These are phyloP conservation scores for Coptodon bakossiorum DNA, from an alignment of 2,113 vertebrate genomes.

Conservation along the genomic window DNA sequence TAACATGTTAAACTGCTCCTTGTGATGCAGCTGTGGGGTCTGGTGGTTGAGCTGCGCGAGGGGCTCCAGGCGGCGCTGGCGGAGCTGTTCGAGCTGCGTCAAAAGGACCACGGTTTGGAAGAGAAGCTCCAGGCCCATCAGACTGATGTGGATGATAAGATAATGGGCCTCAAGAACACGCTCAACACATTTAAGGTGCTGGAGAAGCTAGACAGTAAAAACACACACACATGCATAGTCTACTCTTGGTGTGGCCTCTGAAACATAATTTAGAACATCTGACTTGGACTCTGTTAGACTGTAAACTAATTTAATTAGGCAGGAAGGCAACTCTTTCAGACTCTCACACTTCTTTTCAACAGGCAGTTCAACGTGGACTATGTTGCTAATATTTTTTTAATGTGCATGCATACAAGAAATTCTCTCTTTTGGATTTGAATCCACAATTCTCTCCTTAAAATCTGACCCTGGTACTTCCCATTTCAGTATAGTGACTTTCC, in stretches of 20 bases:
- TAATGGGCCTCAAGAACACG: slow-evolving; percentile 89
- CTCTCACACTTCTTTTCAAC: background rate
- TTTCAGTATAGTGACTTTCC: background rate
- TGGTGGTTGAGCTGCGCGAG: slow-evolving; percentile 87
- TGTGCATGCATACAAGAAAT: background rate
- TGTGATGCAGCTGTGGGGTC: slow-evolving; percentile 78
- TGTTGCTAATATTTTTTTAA: background rate
- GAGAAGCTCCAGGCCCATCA: slow-evolving; percentile 84
- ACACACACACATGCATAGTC: background rate
- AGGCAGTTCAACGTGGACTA: background rate
- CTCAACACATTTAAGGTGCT: slow-evolving; percentile 90
- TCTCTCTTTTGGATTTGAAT: background rate
- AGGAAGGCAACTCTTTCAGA: background rate
- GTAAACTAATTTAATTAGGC: slow-evolving; percentile 8
- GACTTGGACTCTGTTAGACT: background rate
- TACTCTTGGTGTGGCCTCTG: background rate
- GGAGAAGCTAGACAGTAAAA: background rate
- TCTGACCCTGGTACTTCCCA: background rate
- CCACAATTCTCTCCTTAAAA: background rate
- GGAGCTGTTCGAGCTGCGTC: slow-evolving; percentile 82
- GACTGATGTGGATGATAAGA: slow-evolving; percentile 88
- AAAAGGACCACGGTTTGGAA: slow-evolving; percentile 82
- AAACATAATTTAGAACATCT: slow-evolving; percentile 34
- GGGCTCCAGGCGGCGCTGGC: slow-evolving; percentile 84
- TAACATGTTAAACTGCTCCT: background rate